These are phyloP conservation scores for Sebastes baramenuke DNA, from an alignment of 2,797 vertebrate genomes.

Conservation along the genomic window DNA sequence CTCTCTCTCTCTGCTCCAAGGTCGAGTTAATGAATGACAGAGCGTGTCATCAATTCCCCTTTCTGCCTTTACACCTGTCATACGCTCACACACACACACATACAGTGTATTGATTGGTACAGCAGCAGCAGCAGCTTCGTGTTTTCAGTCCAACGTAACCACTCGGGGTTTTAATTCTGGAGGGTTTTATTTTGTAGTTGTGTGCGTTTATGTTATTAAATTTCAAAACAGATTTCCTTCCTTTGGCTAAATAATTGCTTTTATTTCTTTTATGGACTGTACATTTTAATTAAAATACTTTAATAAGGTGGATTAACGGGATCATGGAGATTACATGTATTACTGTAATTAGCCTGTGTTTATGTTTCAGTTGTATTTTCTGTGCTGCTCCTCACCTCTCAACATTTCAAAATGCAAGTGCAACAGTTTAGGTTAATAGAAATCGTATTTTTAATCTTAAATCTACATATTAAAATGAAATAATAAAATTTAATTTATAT, in stretches of 20 bases:
- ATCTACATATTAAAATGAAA: background rate
- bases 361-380: background rate
- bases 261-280: background rate
- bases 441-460: background rate
- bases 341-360: background rate
- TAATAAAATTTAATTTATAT: background rate
- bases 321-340: background rate
- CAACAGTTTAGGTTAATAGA: background rate
- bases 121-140: constrained; percentile 10
- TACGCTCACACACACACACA: background rate
- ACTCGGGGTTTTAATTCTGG: background rate
- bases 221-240: background rate
- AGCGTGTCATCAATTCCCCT: constrained; percentile 55
- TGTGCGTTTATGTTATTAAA: background rate
- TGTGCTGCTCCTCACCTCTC: background rate
- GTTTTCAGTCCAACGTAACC: background rate
- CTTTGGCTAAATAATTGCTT: background rate
- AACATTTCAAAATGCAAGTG: background rate
- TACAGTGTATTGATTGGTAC: constrained; percentile 20
- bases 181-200: background rate
- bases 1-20: constrained; percentile 34
- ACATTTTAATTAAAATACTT: background rate
- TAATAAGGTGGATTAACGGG: background rate
- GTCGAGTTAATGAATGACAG: constrained; percentile 62
- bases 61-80: constrained; percentile 40